Conservation (phyloP, 2,797 vertebrate species). For the Bradypus variegatus region DNA sequence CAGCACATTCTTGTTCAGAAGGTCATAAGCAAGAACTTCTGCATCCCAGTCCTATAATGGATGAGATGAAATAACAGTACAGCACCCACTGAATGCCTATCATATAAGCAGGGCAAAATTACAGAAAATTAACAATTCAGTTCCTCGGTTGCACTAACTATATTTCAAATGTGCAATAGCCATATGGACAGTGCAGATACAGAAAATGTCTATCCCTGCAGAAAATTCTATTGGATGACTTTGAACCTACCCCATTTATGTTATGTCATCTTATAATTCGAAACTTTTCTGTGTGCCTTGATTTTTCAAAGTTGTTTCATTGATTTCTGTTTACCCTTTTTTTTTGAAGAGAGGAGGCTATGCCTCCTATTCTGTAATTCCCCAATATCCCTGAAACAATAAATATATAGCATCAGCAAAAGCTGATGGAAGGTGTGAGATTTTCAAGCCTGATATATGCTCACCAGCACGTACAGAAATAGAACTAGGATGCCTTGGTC, state of each 20-base stretch:
- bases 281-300: background rate
- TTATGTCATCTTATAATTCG: background rate
- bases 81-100: background rate
- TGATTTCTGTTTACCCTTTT: background rate
- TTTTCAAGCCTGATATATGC: background rate
- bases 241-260: background rate
- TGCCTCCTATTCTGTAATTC: background rate
- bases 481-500: background rate
- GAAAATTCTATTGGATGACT: background rate
- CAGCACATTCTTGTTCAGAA: background rate
- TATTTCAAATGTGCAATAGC: background rate
- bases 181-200: too few relatives aligned
- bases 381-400: background rate
- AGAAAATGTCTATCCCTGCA: background rate
- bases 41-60: background rate
- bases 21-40: background rate
- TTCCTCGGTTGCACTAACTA: background rate
- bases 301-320: background rate
- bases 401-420: background rate
- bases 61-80: background rate
- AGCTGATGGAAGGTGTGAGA: background rate
- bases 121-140: background rate
- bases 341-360: background rate
- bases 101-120: background rate
- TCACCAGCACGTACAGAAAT: background rate